Conservation (phyloP, 2,797 vertebrate genomes). For the Zalophus californianus region DNA sequence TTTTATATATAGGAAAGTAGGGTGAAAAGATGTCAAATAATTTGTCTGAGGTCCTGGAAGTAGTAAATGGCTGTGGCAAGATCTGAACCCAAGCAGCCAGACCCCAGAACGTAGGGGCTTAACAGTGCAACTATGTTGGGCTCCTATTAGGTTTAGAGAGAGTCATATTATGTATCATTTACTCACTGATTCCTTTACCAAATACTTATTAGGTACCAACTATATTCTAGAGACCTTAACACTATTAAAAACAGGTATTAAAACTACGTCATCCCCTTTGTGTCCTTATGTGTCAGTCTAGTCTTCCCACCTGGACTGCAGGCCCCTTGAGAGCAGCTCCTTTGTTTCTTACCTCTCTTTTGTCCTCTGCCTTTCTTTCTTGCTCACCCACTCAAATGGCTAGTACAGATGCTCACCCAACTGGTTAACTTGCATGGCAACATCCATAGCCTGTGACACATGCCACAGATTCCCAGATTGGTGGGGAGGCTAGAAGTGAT, state of each 20-base stretch:
- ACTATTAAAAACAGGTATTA: background rate
- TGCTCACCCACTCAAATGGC: background rate
- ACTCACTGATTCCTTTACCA: background rate
- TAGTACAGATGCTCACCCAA: background rate
- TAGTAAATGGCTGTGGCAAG: background rate
- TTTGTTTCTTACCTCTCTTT: background rate
- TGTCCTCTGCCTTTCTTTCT: background rate
- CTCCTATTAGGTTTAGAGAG: background rate
- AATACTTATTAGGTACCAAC: background rate
- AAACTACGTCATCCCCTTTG: background rate
- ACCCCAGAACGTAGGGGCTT: background rate
- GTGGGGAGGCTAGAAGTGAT: background rate
- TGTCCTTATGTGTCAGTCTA: background rate
- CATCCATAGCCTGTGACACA: background rate
- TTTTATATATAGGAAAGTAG: constrained; percentile 26
- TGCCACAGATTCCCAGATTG: background rate
- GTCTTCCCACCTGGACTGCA: background rate
- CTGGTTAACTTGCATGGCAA: background rate
- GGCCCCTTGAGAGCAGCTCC: background rate
- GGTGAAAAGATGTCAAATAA: background rate
- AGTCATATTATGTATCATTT: background rate
- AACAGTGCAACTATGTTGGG: background rate
- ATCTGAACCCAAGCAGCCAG: background rate
- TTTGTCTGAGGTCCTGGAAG: background rate
- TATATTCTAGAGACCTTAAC: background rate